Conservation (phyloP, 2,113 vertebrate species). For the Tupaia tana region DNA sequence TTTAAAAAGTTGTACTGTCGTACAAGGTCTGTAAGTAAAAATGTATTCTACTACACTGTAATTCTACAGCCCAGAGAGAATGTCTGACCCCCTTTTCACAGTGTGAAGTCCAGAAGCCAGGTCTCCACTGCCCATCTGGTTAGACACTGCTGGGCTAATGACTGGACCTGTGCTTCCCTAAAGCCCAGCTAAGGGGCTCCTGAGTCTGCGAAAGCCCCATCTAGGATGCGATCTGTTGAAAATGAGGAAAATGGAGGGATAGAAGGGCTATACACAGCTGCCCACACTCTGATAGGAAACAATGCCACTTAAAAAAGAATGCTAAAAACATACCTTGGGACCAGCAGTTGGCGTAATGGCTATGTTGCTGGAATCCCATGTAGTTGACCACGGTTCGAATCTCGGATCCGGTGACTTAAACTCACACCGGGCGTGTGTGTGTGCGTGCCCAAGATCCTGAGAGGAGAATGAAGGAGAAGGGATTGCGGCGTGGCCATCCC, state of each 20-base stretch:
- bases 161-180: not conserved
- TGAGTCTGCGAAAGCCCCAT: not conserved
- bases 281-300: not conserved
- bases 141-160: not conserved
- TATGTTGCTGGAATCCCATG: too few species aligned
- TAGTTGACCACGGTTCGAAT: too few species aligned
- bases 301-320: not conserved
- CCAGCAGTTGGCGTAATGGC: too few species aligned
- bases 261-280: not conserved
- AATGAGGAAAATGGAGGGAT: not conserved
- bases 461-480: too few species aligned
- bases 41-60: not conserved
- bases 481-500: too few species aligned
- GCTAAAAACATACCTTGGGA: not conserved
- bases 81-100: not conserved
- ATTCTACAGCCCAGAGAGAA: not conserved
- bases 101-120: not conserved
- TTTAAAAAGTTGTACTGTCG: too few species aligned
- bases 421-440: too few species aligned
- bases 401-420: too few species aligned
- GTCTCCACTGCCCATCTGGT: not conserved
- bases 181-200: not conserved
- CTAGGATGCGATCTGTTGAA: not conserved
- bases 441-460: too few species aligned
- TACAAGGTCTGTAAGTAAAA: slow-evolving; percentile 3